Percentiles rank a stretch among this genome's conserved stretches.
These are phyloP conservation scores for Spizaetus ornatus DNA, from an alignment of 2,113 vertebrate species.

Conservation along the genomic window DNA sequence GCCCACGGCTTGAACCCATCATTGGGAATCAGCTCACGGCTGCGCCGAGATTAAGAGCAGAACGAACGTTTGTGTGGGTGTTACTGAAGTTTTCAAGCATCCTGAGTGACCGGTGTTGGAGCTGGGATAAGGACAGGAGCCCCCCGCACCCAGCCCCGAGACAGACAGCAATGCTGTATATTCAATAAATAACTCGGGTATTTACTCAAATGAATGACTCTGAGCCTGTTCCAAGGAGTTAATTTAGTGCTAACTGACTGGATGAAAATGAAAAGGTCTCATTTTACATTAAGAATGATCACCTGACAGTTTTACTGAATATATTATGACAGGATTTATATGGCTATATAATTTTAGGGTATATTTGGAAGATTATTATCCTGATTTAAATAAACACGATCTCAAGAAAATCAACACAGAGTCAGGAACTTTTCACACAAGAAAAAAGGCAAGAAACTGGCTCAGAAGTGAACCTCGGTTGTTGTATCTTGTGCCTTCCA, in stretches of 20 bases:
- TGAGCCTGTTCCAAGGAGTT: constrained; percentile 51
- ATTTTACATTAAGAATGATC: constrained; percentile 64
- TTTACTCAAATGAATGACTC: constrained; percentile 49
- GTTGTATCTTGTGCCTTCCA: background rate
- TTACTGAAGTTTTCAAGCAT: background rate
- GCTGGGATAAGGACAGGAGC: background rate
- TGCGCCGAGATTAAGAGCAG: background rate
- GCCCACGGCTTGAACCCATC: background rate
- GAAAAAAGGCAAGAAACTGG: background rate
- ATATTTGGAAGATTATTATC: constrained; percentile 61
- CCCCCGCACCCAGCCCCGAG: background rate
- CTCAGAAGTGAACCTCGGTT: background rate
- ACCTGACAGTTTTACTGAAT: constrained; percentile 64
- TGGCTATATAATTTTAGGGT: constrained; percentile 59
- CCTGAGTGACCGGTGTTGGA: background rate
- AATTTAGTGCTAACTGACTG: constrained; percentile 62
- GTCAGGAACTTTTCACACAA: constrained; percentile 14
- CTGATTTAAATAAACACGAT: constrained; percentile 57
- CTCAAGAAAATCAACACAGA: constrained; percentile 36
- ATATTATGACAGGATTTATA: constrained; percentile 62
- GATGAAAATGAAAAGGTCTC: constrained; percentile 65
- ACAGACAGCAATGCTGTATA: background rate
- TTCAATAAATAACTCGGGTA: constrained; percentile 43
- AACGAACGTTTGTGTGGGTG: background rate
- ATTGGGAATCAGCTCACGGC: background rate